These are phyloP conservation scores for Microtus obscurus DNA, from an alignment of 2,797 vertebrate genomes.

Conservation along the genomic window DNA sequence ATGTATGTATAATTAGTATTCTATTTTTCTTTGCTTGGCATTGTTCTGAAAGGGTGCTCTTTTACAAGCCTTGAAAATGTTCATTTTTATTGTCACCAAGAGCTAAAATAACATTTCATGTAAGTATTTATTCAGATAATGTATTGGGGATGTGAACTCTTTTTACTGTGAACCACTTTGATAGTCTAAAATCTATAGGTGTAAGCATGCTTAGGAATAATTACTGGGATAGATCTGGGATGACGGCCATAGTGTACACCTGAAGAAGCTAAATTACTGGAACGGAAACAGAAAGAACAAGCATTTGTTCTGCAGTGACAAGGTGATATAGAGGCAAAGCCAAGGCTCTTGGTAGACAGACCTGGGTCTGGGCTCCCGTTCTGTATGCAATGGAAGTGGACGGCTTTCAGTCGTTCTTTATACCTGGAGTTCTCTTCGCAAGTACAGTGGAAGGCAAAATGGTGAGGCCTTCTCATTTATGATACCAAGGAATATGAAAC, in stretches of 20 bases:
- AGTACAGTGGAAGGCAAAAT: not conserved
- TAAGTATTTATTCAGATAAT: conserved; percentile 7
- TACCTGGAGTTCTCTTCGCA: not conserved
- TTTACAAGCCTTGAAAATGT: not conserved
- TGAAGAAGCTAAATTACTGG: not conserved
- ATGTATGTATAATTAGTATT: not conserved
- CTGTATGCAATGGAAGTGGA: not conserved
- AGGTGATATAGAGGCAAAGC: not conserved
- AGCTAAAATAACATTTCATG: not conserved
- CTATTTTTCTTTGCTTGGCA: not conserved
- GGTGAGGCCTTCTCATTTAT: not conserved
- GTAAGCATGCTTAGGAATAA: not conserved
- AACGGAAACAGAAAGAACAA: not conserved
- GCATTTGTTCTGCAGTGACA: not conserved
- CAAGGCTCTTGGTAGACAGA: not conserved
- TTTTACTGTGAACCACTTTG: not conserved
- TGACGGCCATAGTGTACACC: not conserved
- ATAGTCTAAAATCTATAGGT: not conserved
- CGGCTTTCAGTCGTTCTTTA: not conserved
- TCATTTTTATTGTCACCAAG: not conserved
- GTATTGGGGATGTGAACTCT: not conserved
- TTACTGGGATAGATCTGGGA: not conserved
- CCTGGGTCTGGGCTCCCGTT: not conserved
- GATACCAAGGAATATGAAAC: not conserved
- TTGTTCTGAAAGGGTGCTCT: not conserved